A percentile compares a stretch with the other conserved stretches of the same genome.
Conservation (phyloP, 35 echinoderm and acorn worm genomes). For the Ophiothrix spiculata region DNA sequence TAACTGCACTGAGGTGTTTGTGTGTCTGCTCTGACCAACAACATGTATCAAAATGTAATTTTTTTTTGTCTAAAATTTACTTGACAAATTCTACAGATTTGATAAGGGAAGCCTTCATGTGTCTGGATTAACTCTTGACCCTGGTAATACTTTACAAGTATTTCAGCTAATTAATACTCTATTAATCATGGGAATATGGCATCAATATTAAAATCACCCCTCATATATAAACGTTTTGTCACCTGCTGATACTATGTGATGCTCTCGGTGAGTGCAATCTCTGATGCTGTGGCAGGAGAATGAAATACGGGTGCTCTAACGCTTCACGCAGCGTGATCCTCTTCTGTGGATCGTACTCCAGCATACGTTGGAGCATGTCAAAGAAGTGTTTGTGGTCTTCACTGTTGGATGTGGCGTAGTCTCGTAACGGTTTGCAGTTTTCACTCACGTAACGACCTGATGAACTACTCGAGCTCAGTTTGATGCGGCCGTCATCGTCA, state of each 20-base stretch:
- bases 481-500: constrained; percentile 41
- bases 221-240: too few relatives aligned
- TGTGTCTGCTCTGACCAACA: too few relatives aligned
- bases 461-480: constrained; percentile 78
- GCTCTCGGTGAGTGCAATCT: constrained; percentile 36
- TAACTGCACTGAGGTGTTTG: too few relatives aligned
- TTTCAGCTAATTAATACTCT: too few relatives aligned
- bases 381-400: constrained; percentile 77
- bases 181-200: too few relatives aligned
- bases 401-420: constrained; percentile 28
- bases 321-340: constrained; percentile 54
- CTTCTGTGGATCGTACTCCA: constrained; percentile 70
- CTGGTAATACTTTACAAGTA: too few relatives aligned
- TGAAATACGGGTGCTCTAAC: constrained; percentile 75
- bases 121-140: too few relatives aligned
- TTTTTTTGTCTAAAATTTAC: too few relatives aligned
- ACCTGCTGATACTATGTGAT: constrained; percentile 90
- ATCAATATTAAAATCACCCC: too few relatives aligned
- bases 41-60: too few relatives aligned
- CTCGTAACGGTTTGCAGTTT: constrained; percentile 72
- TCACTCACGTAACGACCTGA: constrained; percentile 91
- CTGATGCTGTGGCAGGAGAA: constrained; percentile 49
- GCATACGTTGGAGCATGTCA: constrained; percentile 75
- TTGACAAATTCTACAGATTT: too few relatives aligned
- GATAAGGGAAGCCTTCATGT: too few relatives aligned